phyloP scores from a whole-genome alignment of 2,113 vertebrate species.

The Syrrhaptes paradoxus region DNA sequence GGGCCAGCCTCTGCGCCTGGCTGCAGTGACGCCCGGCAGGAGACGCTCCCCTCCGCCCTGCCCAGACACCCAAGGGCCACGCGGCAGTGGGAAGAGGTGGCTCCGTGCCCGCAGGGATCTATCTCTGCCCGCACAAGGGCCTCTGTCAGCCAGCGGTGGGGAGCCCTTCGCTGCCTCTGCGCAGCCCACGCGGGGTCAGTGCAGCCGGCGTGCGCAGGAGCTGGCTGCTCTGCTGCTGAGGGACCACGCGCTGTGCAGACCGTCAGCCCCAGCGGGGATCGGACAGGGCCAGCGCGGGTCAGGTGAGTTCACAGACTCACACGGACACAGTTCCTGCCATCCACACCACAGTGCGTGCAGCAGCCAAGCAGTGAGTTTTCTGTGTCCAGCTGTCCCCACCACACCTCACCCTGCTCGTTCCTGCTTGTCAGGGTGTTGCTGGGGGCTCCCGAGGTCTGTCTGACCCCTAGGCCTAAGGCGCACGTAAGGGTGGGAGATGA shows the following conservation, averaged over 20 bases:
- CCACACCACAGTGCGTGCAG: not conserved
- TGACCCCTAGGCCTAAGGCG: not conserved
- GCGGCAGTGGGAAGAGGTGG: accelerated
- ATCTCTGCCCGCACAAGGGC: too few species aligned
- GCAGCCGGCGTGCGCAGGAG: accelerated
- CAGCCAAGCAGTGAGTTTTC: not conserved
- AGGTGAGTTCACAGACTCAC: not conserved
- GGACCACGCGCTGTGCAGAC: accelerated
- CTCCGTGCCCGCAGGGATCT: not conserved
- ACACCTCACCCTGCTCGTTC: not conserved
- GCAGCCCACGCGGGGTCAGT: not conserved
- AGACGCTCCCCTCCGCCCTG: not conserved
- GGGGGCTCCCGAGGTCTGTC: not conserved
- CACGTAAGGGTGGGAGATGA: not conserved
- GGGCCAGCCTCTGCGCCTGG: accelerated
- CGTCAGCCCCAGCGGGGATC: too few species aligned
- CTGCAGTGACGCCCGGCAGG: not conserved
- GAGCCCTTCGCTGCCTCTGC: not conserved
- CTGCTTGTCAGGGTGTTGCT: too few species aligned
- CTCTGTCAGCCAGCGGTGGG: not conserved
- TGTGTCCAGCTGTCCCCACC: not conserved
- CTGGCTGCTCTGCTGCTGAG: not conserved
- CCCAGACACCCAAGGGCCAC: not conserved
- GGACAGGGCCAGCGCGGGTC: accelerated
- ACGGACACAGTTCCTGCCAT: not conserved